Evolutionary conservation across 2,113 vertebrate genomes (phyloP).

Genomic region (Rhombomys opimus): DNA sequence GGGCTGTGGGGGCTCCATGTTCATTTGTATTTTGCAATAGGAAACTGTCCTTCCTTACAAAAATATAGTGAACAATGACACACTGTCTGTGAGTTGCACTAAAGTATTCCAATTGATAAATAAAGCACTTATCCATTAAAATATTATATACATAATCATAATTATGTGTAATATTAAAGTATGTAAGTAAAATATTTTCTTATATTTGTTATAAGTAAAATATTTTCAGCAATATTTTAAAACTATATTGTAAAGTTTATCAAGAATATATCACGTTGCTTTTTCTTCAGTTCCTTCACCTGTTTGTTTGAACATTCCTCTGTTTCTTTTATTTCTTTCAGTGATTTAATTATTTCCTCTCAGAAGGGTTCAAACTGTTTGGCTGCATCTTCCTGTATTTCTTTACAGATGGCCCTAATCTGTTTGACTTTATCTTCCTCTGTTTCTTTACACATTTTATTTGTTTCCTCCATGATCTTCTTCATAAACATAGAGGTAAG

Average conservation of each 20-base stretch:
- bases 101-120: background rate
- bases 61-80: background rate
- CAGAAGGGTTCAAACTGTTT: no score
- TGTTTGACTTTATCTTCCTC: background rate
- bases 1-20: background rate
- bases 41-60: constrained; percentile 17
- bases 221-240: background rate
- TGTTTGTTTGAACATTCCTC: no score
- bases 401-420: no score
- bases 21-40: constrained; percentile 12
- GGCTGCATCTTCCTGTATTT: no score
- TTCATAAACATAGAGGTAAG: no score
- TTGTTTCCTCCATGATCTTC: no score
- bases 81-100: background rate
- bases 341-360: no score
- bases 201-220: background rate
- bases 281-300: no score
- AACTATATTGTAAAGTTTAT: background rate
- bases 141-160: background rate
- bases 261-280: background rate
- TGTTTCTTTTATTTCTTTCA: no score
- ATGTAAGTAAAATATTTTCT: background rate
- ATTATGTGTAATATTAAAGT: background rate
- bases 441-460: background rate
- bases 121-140: background rate